phyloP scores from a whole-genome alignment of 2,888 invertebrate species.

The Blastobasis lacticolella region DNA sequence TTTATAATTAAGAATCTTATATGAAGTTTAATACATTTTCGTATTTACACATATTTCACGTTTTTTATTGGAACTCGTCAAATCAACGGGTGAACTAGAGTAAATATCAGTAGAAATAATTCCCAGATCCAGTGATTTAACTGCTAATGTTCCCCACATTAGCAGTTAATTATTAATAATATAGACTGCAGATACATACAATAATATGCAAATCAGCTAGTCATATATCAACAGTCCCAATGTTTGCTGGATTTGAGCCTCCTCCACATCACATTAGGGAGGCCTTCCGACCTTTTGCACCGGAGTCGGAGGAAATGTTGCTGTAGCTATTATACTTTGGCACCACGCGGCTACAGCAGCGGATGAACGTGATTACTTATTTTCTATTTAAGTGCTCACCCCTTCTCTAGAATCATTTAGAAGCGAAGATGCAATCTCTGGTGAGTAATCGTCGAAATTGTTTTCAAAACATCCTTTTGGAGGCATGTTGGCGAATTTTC shows the following conservation, averaged over 20 bases:
- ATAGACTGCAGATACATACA: neutral
- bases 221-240: too few relatives aligned
- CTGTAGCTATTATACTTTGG: neutral
- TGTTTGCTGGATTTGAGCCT: neutral
- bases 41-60: neutral
- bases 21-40: neutral
- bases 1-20: neutral
- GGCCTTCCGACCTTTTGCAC: neutral
- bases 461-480: conserved; percentile 56
- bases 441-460: conserved; percentile 58
- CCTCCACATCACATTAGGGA: neutral
- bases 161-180: neutral
- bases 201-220: neutral
- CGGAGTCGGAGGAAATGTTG: neutral
- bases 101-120: too few relatives aligned
- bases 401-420: conserved; percentile 38
- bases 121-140: too few relatives aligned
- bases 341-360: neutral
- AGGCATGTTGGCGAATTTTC: conserved; percentile 23
- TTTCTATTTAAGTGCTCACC: conserved; percentile 22
- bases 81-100: neutral
- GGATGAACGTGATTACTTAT: neutral
- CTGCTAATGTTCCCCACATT: neutral
- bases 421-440: conserved; percentile 33
- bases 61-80: neutral